Conservation (phyloP, 2,113 vertebrate genomes). For the mouse (Mus musculus) region GRCm39 chr6:93716001-93716500, state of each 20-base stretch:
- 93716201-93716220: not conserved
- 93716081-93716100: not conserved
- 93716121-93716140: not conserved
- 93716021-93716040: not conserved
- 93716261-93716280: not conserved
- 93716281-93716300: not conserved
- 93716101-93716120: not conserved
- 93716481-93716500: not conserved
- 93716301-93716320: not conserved
- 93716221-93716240: not conserved
- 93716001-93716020: not conserved
- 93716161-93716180: constrained; percentile 8
- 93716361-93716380: not conserved
- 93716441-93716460: accelerated
- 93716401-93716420: not conserved
- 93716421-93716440: not conserved
- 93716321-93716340: not conserved
- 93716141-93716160: not conserved
- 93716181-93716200: not conserved
- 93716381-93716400: accelerated
- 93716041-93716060: not conserved
- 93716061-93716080: not conserved
- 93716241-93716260: not conserved
- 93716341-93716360: not conserved
- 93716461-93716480: not conserved